A percentile compares a stretch with the other conserved stretches of the same genome.
Evolutionary conservation across 1,140 invertebrate genomes (phyloP).

Genomic region (Portunus trituberculatus): DNA sequence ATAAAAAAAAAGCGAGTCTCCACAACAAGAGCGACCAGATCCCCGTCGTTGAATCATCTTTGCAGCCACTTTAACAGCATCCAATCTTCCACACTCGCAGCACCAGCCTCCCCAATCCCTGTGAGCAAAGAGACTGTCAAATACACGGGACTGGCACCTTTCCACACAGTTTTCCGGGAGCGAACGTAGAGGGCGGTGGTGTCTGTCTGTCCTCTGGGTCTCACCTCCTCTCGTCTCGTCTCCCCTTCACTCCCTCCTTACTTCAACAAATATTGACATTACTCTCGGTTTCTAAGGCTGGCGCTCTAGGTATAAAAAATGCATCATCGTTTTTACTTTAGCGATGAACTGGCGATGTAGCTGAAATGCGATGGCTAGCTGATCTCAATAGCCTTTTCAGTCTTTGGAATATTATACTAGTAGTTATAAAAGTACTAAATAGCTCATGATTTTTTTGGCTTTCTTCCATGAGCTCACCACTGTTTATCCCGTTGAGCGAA

Average conservation of each 20-base stretch:
- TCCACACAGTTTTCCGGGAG: background rate
- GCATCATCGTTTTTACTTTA: background rate
- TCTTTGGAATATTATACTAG: background rate
- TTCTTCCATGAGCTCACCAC: no score
- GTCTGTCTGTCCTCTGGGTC: no score
- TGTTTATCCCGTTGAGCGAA: no score
- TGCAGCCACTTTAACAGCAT: no score
- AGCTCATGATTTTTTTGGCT: no score
- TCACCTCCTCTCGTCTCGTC: background rate
- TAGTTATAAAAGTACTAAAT: no score
- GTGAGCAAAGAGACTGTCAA: no score
- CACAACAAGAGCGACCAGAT: no score
- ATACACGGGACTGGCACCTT: background rate
- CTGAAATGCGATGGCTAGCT: background rate
- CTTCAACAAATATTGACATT: background rate
- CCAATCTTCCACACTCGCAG: no score
- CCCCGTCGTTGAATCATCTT: no score
- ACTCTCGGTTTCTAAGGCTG: constrained; percentile 10
- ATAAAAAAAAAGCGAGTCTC: no score
- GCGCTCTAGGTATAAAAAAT: background rate
- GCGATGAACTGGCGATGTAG: background rate
- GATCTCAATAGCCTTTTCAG: background rate
- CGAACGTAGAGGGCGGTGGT: background rate
- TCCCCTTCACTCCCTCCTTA: background rate
- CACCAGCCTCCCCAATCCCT: no score